Percentiles rank a stretch among this genome's conserved stretches.
These are phyloP conservation scores for Eupithecia dodoneata DNA, from an alignment of 2,888 invertebrate genomes.

Conservation along the genomic window DNA sequence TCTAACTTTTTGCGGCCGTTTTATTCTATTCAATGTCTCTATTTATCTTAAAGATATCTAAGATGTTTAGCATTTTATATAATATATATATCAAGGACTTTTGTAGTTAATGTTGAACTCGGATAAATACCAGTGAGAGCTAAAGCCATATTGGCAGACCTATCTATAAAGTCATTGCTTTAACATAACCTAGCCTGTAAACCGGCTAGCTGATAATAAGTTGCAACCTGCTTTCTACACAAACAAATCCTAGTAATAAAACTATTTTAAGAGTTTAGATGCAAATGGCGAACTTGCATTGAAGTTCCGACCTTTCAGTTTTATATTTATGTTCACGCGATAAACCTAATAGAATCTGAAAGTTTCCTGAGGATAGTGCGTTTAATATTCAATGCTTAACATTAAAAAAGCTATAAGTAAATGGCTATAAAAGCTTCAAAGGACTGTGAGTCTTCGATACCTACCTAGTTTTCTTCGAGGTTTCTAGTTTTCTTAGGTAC, in stretches of 20 bases:
- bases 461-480: too few relatives aligned
- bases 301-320: slow-evolving; percentile 35
- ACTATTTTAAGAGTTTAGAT: slow-evolving; percentile 55
- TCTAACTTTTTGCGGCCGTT: background rate
- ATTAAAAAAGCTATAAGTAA: background rate
- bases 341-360: slow-evolving; percentile 23
- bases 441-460: background rate
- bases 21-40: too few relatives aligned
- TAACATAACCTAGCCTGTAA: background rate
- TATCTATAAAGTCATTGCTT: background rate
- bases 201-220: background rate
- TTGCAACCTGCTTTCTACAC: slow-evolving; percentile 16
- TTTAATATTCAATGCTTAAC: background rate
- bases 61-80: too few relatives aligned
- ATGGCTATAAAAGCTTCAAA: background rate
- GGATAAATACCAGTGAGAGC: too few relatives aligned
- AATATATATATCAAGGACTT: too few relatives aligned
- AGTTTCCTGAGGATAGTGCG: slow-evolving; percentile 17
- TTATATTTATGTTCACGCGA: slow-evolving; percentile 34
- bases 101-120: too few relatives aligned
- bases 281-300: slow-evolving; percentile 42
- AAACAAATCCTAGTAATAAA: slow-evolving; percentile 49
- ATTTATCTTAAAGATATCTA: too few relatives aligned
- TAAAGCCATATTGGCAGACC: too few relatives aligned
- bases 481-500: background rate